phyloP scores from a whole-genome alignment of 2,797 vertebrate species.

The Lacerta viridis region DNA sequence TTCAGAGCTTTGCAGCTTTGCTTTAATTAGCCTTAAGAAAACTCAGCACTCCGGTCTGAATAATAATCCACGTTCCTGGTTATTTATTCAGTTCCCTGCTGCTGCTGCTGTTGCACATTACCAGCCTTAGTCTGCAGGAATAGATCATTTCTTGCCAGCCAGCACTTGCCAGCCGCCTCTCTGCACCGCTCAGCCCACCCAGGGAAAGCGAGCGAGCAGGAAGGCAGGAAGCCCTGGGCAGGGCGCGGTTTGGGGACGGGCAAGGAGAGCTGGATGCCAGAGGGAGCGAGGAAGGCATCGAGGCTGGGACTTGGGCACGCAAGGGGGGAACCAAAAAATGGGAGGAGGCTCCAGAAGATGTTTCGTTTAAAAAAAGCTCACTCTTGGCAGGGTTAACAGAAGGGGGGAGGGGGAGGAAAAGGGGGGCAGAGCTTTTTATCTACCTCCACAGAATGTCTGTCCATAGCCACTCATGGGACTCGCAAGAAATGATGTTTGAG shows the following conservation, averaged over 20 bases:
- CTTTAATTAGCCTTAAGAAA: conserved; percentile 77
- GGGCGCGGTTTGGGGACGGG: conserved; percentile 24
- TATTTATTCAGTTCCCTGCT: conserved; percentile 77
- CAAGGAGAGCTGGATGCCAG: neutral
- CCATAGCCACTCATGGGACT: neutral
- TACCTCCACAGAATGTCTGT: neutral
- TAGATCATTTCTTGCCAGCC: conserved; percentile 48
- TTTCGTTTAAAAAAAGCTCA: too few relatives aligned
- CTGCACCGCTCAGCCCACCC: conserved; percentile 44
- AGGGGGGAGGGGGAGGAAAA: neutral
- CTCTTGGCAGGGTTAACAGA: neutral
- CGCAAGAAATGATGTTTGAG: too few relatives aligned
- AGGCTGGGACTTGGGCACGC: too few relatives aligned
- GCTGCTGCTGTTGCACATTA: conserved; percentile 47
- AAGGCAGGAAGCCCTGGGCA: neutral
- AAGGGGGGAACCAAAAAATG: too few relatives aligned
- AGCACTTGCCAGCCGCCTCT: conserved; percentile 51
- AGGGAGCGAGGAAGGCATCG: neutral
- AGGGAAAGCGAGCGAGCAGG: conserved; percentile 18
- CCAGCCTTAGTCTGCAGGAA: conserved; percentile 64
- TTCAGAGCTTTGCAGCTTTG: conserved; percentile 65
- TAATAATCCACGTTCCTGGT: conserved; percentile 73
- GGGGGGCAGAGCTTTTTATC: too few relatives aligned
- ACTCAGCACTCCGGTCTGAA: conserved; percentile 68
- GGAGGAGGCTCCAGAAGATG: neutral